Percentiles rank a stretch among this genome's conserved stretches.
phyloP scores from a whole-genome alignment of 2,797 vertebrate species.

The Prunella strophiata region DNA sequence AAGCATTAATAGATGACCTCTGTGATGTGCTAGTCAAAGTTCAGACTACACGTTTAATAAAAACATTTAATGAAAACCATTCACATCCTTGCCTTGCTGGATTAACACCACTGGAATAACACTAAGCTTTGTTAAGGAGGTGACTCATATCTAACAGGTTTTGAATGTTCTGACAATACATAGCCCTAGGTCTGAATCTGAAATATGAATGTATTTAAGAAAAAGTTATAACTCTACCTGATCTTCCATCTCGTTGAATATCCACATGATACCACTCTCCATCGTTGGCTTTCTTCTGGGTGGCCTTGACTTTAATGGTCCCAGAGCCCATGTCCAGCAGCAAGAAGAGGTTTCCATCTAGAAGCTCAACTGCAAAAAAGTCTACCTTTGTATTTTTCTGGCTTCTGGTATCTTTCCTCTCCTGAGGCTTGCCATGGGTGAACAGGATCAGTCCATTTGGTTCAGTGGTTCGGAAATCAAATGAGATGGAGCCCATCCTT shows the following conservation, averaged over 20 bases:
- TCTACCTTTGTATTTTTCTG: slow-evolving; percentile 98
- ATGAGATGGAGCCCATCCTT: slow-evolving; percentile 97
- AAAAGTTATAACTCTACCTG: slow-evolving; percentile 79
- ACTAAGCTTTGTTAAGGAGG: neutral
- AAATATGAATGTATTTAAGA: neutral
- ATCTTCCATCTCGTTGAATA: slow-evolving; percentile 96
- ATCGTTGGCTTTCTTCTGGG: slow-evolving; percentile 96
- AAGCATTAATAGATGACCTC: neutral
- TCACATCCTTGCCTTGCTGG: slow-evolving; percentile 4
- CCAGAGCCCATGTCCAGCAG: slow-evolving; percentile 98
- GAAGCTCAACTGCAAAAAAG: slow-evolving; percentile 96
- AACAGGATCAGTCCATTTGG: slow-evolving; percentile 98
- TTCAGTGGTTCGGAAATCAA: slow-evolving; percentile 96
- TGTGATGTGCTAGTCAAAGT: neutral
- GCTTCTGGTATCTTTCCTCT: slow-evolving; percentile 91
- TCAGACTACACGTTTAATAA: neutral
- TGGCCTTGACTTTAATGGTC: slow-evolving; percentile 98
- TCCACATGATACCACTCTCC: slow-evolving; percentile 99
- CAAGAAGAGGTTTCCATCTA: slow-evolving; percentile 94
- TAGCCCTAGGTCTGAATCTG: neutral
- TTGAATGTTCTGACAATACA: neutral
- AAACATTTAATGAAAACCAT: neutral
- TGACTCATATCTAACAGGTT: neutral
- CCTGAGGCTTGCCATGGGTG: slow-evolving; percentile 95
- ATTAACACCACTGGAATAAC: neutral